Evolutionary conservation across 92 coral and sea anemone species (phyloP).

Genomic region (Siderastrea radians): DNA sequence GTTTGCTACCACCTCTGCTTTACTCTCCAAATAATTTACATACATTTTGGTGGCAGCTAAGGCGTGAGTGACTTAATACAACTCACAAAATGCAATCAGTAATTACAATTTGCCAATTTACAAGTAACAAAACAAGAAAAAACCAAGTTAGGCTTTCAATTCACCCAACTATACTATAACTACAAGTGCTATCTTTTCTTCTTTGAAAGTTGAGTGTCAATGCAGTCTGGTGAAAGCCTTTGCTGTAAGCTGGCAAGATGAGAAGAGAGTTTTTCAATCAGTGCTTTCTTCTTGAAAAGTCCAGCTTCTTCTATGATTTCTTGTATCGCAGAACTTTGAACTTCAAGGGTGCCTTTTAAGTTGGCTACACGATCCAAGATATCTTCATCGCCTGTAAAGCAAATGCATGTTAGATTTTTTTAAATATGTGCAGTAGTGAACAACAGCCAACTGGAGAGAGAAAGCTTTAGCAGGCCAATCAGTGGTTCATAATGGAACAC

Average conservation of each 20-base stretch:
- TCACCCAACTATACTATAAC: neutral
- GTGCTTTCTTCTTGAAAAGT: slow-evolving; percentile 87
- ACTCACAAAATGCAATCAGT: slow-evolving; percentile 12
- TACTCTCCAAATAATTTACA: slow-evolving; percentile 14
- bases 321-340: slow-evolving; percentile 72
- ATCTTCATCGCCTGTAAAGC: slow-evolving; percentile 79
- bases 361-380: slow-evolving; percentile 77
- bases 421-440: no score
- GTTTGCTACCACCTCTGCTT: neutral
- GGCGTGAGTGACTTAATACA: slow-evolving; percentile 7
- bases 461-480: no score
- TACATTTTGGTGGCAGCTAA: neutral
- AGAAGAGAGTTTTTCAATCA: slow-evolving; percentile 77
- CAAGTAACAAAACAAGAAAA: slow-evolving; percentile 17
- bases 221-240: slow-evolving; percentile 48
- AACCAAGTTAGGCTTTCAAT: neutral
- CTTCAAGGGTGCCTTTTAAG: slow-evolving; percentile 86
- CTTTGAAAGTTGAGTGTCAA: neutral
- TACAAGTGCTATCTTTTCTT: slow-evolving; percentile 54
- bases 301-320: slow-evolving; percentile 94
- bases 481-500: no score
- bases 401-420: neutral
- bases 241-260: slow-evolving; percentile 61
- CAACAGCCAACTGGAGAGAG: no score
- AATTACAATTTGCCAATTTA: slow-evolving; percentile 14